phyloP scores from a whole-genome alignment of 1,140 invertebrate genomes.

The Ephestia elutella region DNA sequence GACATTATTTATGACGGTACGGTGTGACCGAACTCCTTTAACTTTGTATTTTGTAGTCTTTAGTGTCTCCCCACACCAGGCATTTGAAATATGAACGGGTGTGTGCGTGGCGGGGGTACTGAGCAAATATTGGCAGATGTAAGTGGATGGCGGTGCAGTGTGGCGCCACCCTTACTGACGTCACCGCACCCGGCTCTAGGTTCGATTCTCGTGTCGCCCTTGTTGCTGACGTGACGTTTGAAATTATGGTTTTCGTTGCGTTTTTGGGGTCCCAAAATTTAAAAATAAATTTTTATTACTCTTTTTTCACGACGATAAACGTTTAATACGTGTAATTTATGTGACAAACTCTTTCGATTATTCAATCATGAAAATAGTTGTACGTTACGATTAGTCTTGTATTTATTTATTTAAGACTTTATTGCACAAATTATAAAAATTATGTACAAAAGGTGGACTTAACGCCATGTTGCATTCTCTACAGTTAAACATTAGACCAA shows the following conservation, averaged over 20 bases:
- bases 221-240: not conserved
- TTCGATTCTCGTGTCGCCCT: conserved; percentile 13
- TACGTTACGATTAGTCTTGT: too few relatives aligned
- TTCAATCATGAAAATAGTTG: too few relatives aligned
- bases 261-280: not conserved
- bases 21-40: conserved; percentile 32
- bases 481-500: too few relatives aligned
- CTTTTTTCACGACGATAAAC: too few relatives aligned
- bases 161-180: conserved; percentile 57
- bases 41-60: conserved; percentile 64
- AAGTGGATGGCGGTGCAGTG: conserved; percentile 59
- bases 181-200: conserved; percentile 38
- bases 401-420: too few relatives aligned
- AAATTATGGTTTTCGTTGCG: not conserved
- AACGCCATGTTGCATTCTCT: too few relatives aligned
- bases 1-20: conserved; percentile 19
- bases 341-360: too few relatives aligned
- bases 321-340: too few relatives aligned
- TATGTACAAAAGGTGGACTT: too few relatives aligned
- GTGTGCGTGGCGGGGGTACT: conserved; percentile 45
- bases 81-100: conserved; percentile 68
- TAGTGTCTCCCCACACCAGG: conserved; percentile 48
- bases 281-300: too few relatives aligned
- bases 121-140: conserved; percentile 71
- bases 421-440: too few relatives aligned